Percentiles rank a stretch among this genome's conserved stretches.
phyloP scores from a whole-genome alignment of 1,140 invertebrate species.

The Lucilia cuprina region DNA sequence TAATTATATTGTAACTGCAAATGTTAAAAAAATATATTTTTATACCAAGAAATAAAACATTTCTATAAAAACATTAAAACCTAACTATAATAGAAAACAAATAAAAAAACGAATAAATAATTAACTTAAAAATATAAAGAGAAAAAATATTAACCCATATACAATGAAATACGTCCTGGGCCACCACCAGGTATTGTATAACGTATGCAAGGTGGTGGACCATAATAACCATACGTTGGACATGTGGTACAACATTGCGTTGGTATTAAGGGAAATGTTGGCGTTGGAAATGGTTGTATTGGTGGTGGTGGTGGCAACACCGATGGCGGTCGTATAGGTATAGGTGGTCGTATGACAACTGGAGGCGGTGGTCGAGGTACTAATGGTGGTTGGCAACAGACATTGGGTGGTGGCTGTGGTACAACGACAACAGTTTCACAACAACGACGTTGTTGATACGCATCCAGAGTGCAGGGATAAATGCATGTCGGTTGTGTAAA shows the following conservation, averaged over 20 bases:
- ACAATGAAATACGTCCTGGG: not conserved
- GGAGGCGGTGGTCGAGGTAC: conserved; percentile 31
- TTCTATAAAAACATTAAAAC: not conserved
- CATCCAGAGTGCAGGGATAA: conserved; percentile 52
- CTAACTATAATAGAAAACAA: not conserved
- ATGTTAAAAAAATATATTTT: too few species aligned
- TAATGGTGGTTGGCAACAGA: conserved; percentile 37
- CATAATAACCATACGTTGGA: conserved; percentile 54
- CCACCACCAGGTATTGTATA: conserved; percentile 31
- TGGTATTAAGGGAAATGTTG: not conserved
- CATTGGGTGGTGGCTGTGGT: conserved; percentile 32
- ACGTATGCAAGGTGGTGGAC: conserved; percentile 53
- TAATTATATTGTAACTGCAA: too few species aligned
- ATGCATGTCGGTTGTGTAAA: conserved; percentile 47
- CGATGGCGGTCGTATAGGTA: conserved; percentile 38
- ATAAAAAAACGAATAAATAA: not conserved
- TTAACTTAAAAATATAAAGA: too few species aligned
- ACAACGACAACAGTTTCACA: conserved; percentile 49
- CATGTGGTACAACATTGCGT: conserved; percentile 50
- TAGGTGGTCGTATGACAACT: conserved; percentile 30
- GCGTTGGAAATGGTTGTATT: conserved; percentile 44
- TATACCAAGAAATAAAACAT: too few species aligned
- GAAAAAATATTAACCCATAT: conserved; percentile 12
- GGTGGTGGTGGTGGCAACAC: conserved; percentile 48
- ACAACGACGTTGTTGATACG: conserved; percentile 51